Evolutionary conservation across 2,113 vertebrate genomes (phyloP).

Genomic region (Choloepus hoffmanni): DNA sequence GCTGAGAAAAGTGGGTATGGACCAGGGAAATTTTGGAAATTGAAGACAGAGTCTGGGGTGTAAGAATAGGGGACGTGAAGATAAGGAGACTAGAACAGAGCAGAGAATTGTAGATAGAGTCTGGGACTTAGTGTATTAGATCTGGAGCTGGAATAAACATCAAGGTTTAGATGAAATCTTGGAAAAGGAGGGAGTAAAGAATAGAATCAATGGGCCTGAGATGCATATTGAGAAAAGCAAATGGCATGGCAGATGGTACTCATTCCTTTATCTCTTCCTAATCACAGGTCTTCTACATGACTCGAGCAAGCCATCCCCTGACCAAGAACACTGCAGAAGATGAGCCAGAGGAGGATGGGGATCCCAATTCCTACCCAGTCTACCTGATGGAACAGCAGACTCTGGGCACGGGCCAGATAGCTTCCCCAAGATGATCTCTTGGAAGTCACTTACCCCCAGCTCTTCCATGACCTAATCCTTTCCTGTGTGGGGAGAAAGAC

Average conservation of each 20-base stretch:
- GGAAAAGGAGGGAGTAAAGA: neutral
- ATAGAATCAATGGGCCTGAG: neutral
- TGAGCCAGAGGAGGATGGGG: neutral
- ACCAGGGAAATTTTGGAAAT: neutral
- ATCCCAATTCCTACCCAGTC: conserved; percentile 77
- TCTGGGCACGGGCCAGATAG: neutral
- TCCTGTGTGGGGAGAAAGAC: neutral
- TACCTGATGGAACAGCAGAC: conserved; percentile 80
- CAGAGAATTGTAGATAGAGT: neutral
- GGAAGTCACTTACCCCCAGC: neutral
- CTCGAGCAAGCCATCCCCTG: accelerated
- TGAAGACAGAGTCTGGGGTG: neutral
- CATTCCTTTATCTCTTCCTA: neutral
- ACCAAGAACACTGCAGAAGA: neutral
- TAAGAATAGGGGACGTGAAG: neutral
- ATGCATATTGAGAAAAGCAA: neutral
- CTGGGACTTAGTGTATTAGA: neutral
- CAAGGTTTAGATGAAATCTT: neutral
- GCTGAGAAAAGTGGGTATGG: neutral
- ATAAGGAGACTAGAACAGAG: neutral
- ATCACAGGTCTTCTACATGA: conserved; percentile 46
- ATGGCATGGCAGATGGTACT: neutral
- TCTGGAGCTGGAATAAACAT: neutral
- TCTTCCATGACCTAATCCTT: neutral
- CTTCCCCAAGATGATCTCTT: conserved; percentile 23